These are phyloP conservation scores for Agapornis roseicollis DNA, from an alignment of 2,113 vertebrate genomes.

Conservation along the genomic window DNA sequence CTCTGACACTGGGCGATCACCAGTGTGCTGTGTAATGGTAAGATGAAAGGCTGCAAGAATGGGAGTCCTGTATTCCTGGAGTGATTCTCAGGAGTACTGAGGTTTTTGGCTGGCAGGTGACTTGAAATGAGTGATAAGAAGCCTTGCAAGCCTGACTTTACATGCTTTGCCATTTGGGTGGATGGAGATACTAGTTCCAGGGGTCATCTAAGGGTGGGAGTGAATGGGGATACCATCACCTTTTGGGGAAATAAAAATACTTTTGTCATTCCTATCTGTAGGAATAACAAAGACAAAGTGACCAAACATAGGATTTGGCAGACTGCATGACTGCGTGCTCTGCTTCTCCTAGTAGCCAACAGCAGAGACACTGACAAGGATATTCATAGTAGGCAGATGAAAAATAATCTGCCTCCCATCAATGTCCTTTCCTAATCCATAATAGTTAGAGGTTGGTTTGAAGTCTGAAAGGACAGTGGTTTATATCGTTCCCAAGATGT, in stretches of 20 bases:
- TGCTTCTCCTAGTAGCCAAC: background rate
- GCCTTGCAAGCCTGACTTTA: background rate
- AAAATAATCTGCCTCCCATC: background rate
- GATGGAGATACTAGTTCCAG: background rate
- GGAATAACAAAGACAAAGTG: background rate
- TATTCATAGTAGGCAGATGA: background rate
- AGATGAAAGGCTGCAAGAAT: background rate
- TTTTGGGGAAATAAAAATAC: background rate
- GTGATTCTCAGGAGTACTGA: background rate
- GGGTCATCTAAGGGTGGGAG: background rate
- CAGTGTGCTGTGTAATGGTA: background rate
- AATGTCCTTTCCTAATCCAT: background rate
- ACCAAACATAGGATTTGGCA: background rate
- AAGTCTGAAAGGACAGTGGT: background rate
- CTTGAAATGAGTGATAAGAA: background rate
- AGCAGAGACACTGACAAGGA: background rate
- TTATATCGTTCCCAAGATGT: background rate
- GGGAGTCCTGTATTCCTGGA: background rate
- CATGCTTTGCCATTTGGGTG: background rate
- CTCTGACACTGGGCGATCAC: background rate
- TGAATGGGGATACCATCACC: background rate
- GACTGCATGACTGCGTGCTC: background rate
- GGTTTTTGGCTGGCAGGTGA: background rate
- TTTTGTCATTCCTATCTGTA: background rate
- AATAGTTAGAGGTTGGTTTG: background rate